A percentile compares a stretch with the other conserved stretches of the same genome.
Conservation (phyloP, 2,797 vertebrate species). For the Haliaeetus albicilla region DNA sequence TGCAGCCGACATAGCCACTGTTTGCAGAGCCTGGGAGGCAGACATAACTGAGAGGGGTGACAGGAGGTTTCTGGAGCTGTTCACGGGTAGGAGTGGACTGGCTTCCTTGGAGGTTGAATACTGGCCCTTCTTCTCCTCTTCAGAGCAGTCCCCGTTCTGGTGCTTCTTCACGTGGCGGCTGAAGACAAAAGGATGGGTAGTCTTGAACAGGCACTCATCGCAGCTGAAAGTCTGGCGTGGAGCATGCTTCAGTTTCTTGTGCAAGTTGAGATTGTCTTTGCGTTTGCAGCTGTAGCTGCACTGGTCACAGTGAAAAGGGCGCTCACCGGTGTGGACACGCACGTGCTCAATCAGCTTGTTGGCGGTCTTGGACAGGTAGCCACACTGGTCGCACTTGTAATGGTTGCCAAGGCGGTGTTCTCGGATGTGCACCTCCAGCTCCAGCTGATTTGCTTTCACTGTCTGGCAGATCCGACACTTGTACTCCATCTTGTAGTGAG, state of each 20-base stretch:
- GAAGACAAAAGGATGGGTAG: constrained; percentile 97
- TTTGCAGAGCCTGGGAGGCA: constrained; percentile 95
- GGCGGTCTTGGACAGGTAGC: constrained; percentile 99
- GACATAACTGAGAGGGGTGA: constrained; percentile 91
- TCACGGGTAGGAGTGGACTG: constrained; percentile 73
- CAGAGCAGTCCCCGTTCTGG: constrained; percentile 78
- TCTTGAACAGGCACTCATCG: constrained; percentile 95
- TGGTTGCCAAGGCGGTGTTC: constrained; percentile 98
- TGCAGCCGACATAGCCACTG: constrained; percentile 90
- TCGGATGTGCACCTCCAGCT: constrained; percentile 96
- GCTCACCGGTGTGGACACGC: constrained; percentile 99
- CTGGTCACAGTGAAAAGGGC: constrained; percentile 99
- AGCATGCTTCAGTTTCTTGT: constrained; percentile 99
- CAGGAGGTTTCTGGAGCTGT: constrained; percentile 82
- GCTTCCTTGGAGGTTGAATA: constrained; percentile 64
- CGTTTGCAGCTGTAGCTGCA: constrained; percentile 99
- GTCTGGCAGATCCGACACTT: constrained; percentile 99
- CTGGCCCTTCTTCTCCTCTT: constrained; percentile 77
- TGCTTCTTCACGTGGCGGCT: constrained; percentile 98
- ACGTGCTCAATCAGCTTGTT: constrained; percentile 99
- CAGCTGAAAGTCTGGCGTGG: constrained; percentile 96
- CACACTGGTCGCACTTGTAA: constrained; percentile 99
- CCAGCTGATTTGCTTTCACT: constrained; percentile 94
- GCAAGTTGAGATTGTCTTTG: constrained; percentile 99
- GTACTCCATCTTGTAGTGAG: constrained; percentile 98